Conservation (phyloP, 2,113 vertebrate genomes). For the Tachycineta bicolor region DNA sequence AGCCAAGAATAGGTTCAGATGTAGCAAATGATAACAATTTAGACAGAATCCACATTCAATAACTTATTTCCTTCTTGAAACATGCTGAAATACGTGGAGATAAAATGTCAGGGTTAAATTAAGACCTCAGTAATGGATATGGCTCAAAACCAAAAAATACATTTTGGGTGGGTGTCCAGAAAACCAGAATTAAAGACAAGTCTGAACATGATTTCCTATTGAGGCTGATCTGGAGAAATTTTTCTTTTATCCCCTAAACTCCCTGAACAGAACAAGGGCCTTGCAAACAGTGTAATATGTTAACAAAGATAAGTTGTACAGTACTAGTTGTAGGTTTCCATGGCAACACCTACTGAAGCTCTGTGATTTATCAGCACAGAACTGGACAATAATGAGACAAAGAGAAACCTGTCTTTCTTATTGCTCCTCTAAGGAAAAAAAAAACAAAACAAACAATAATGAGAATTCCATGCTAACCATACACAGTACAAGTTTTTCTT, state of each 20-base stretch:
- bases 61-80: background rate
- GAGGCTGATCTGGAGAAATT: background rate
- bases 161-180: background rate
- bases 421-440: background rate
- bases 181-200: background rate
- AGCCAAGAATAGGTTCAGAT: background rate
- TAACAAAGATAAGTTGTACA: background rate
- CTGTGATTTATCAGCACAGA: background rate
- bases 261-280: background rate
- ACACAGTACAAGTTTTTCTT: background rate
- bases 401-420: background rate
- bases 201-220: background rate
- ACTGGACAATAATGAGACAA: background rate
- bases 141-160: background rate
- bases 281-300: background rate
- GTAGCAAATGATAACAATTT: background rate
- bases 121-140: background rate
- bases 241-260: background rate
- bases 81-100: background rate
- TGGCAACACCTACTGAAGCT: background rate
- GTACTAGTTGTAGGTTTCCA: background rate
- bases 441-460: background rate
- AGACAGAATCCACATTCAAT: background rate
- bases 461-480: background rate
- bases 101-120: background rate